phyloP scores from a whole-genome alignment of 2,888 invertebrate species.

The Drosophila paranaensis region DNA sequence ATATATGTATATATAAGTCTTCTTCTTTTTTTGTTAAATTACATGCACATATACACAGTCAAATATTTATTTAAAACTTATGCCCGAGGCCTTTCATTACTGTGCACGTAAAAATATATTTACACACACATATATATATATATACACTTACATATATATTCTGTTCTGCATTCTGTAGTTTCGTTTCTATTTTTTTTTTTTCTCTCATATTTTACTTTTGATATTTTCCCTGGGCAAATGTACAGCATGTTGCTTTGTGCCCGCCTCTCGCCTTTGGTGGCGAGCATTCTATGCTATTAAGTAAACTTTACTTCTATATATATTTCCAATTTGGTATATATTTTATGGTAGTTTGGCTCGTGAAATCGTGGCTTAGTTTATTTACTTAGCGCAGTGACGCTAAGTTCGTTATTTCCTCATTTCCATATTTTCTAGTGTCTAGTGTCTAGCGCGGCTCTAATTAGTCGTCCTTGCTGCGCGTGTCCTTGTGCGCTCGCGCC shows the following conservation, averaged over 20 bases:
- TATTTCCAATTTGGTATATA: constrained; percentile 4
- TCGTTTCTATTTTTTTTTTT: constrained; percentile 13
- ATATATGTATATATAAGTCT: constrained; percentile 3
- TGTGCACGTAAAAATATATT: constrained; percentile 61
- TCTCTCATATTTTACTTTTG: constrained; percentile 38
- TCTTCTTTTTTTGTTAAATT: constrained; percentile 67
- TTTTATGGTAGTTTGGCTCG: constrained; percentile 14
- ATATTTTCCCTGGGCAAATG: constrained; percentile 66
- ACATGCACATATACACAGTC: constrained; percentile 73
- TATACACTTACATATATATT: constrained; percentile 9
- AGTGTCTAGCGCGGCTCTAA: constrained; percentile 64
- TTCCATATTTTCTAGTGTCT: constrained; percentile 47
- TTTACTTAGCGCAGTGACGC: constrained; percentile 56
- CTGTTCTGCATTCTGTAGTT: constrained; percentile 36
- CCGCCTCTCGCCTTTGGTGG: constrained; percentile 25
- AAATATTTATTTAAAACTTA: constrained; percentile 81
- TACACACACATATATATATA: background rate
- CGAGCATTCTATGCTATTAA: constrained; percentile 14
- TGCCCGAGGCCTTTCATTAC: constrained; percentile 79
- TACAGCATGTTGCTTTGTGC: constrained; percentile 64
- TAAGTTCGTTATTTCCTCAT: constrained; percentile 39
- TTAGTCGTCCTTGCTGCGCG: constrained; percentile 51
- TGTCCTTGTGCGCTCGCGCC: constrained; percentile 54
- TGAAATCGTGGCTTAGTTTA: constrained; percentile 63
- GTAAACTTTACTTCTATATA: constrained; percentile 16